Evolutionary conservation across 2,113 vertebrate genomes (phyloP).

Genomic region (Nannobrachium achirus): DNA sequence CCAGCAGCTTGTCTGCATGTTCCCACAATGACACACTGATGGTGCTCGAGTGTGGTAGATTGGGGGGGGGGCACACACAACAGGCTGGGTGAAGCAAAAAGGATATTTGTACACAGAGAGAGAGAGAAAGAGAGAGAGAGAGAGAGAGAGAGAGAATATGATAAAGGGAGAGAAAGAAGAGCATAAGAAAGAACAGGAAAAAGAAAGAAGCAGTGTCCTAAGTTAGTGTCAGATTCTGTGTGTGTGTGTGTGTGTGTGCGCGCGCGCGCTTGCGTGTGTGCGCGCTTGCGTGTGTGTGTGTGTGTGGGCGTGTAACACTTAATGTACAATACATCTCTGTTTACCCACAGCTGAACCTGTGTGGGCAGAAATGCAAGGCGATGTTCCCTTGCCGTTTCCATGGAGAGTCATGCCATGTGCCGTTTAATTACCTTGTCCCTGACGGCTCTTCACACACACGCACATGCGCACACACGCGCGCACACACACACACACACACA

Average conservation of each 20-base stretch:
- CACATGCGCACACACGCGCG: background rate
- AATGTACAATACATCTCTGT: slow-evolving; percentile 10
- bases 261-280: background rate
- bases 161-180: slow-evolving; percentile 3
- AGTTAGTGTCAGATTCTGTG: slow-evolving; percentile 9
- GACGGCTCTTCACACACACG: slow-evolving; percentile 26
- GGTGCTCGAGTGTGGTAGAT: slow-evolving; percentile 53
- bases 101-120: slow-evolving; percentile 25
- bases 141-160: background rate
- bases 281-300: background rate
- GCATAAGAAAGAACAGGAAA: background rate
- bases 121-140: background rate
- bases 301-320: slow-evolving; percentile 23
- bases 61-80: slow-evolving; percentile 4
- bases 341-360: slow-evolving; percentile 36
- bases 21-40: slow-evolving; percentile 51
- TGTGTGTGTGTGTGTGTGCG: slow-evolving; percentile 22
- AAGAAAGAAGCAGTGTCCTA: background rate
- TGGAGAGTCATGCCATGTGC: slow-evolving; percentile 31
- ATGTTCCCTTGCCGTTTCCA: slow-evolving; percentile 20
- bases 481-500: slow-evolving; percentile 11
- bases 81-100: background rate
- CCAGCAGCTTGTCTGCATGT: slow-evolving; percentile 46
- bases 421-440: slow-evolving; percentile 66
- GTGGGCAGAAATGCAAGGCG: slow-evolving; percentile 54